A percentile compares a stretch with the other conserved stretches of the same genome.
These are phyloP conservation scores for Acanthochromis polyacanthus DNA, from an alignment of 2,113 vertebrate species.

Conservation along the genomic window DNA sequence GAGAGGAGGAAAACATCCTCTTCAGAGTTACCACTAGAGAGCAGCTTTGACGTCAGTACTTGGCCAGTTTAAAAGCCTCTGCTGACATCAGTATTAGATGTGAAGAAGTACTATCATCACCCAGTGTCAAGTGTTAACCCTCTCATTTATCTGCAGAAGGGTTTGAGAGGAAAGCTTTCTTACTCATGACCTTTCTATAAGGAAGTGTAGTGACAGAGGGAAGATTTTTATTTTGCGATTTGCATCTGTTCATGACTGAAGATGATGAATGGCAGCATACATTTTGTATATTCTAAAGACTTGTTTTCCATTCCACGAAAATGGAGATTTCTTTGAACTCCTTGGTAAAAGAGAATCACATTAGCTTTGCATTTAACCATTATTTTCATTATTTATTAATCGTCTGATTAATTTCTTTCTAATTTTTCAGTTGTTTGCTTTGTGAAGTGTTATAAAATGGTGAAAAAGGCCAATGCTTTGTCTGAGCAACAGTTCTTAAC, in stretches of 20 bases:
- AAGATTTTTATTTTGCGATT: neutral
- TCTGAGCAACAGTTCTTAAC: neutral
- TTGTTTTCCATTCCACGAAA: slow-evolving; percentile 7
- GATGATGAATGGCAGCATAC: neutral
- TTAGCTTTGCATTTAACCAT: too few relatives aligned
- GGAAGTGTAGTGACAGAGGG: neutral
- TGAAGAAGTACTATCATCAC: slow-evolving; percentile 14
- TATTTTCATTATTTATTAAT: too few relatives aligned
- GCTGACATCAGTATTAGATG: slow-evolving; percentile 40
- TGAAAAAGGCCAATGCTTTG: neutral
- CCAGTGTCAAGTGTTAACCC: slow-evolving; percentile 6
- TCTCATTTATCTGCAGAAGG: neutral
- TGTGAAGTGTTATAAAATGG: neutral
- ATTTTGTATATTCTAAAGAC: neutral
- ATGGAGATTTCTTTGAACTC: neutral
- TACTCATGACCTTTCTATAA: neutral
- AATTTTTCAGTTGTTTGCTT: neutral
- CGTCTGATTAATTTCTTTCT: too few relatives aligned
- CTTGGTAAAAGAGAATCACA: neutral
- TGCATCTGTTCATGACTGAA: slow-evolving; percentile 5
- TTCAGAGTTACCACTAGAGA: slow-evolving; percentile 47
- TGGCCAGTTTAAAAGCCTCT: slow-evolving; percentile 10
- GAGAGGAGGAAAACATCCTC: slow-evolving; percentile 37
- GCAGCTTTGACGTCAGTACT: slow-evolving; percentile 54
- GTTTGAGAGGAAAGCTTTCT: slow-evolving; percentile 18